Conservation (phyloP, 2,113 vertebrate genomes). For the Calidris pygmaea region DNA sequence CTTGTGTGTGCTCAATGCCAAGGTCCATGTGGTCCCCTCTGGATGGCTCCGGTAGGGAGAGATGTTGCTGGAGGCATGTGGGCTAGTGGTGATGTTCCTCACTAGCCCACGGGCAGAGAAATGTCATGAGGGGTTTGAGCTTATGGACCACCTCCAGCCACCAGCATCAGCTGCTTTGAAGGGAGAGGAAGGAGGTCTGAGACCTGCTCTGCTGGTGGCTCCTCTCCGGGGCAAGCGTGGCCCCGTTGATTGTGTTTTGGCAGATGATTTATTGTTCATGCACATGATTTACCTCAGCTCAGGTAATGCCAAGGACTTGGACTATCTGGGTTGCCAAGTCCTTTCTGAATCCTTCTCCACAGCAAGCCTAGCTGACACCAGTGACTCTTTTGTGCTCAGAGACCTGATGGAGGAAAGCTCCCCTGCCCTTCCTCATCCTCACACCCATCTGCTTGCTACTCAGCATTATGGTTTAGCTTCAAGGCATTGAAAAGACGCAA, state of each 20-base stretch:
- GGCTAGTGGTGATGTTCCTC: neutral
- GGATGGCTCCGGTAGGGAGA: neutral
- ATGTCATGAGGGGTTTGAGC: neutral
- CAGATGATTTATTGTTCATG: neutral
- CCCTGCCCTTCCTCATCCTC: neutral
- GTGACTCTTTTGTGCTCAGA: accelerated
- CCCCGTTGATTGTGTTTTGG: neutral
- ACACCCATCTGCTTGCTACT: neutral
- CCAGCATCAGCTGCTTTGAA: neutral
- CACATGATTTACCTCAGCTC: neutral
- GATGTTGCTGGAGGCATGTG: accelerated
- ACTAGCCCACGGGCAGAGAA: neutral
- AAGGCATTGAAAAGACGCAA: neutral
- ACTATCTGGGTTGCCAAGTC: neutral
- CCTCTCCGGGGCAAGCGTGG: neutral
- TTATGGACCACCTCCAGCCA: neutral
- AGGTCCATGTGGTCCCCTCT: neutral
- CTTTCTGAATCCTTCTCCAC: neutral
- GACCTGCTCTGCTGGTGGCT: neutral
- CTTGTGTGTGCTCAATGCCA: neutral
- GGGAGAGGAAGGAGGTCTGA: neutral
- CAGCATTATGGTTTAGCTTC: neutral
- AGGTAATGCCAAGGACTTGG: neutral
- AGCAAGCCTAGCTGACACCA: neutral
- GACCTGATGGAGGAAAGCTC: neutral